Evolutionary conservation across 2,113 vertebrate genomes (phyloP), one percentile per base, ranked within the genome.

Genomic region (Aegithalos caudatus): DNA sequence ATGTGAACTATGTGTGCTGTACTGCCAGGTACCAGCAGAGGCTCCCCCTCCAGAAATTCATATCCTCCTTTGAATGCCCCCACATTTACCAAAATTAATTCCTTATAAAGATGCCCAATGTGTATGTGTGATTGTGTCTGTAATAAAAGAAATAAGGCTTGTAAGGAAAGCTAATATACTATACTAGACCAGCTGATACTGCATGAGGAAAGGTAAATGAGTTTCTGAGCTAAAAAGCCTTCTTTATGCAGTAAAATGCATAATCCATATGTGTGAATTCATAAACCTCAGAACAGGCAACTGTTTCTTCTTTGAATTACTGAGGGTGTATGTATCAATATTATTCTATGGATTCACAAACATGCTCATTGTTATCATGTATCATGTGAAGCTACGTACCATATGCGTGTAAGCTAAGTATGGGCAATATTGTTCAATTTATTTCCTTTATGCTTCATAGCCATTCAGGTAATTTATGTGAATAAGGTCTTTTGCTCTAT

Each of bases 381-480:
- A 80, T 90, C 76, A 86, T 70, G 37, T 56, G 74, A 74, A 86
- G 42, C 61, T 80, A 66, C 8, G 7, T 81, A 81, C 81, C 66
- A n/a, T 95, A 88, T 79, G 72, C 53, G 83, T 56, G 53, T 95
- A 96, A 96, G 91, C 74, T 86, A 77, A 91, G 96, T 80, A 92
- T 18, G 65, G 57, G 94, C 94, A 96, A 96, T 97, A 97, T 91
- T 95, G 96, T 95, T 92, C 95, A 95, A 97, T 98, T 97, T 97
- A 97, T 97, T 97, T 95, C 95, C 97, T 97, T 96, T 97, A 96
- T 96, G 95, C 95, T 97, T 97, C 95, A 79, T 60, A 96, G 95
- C 94, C 82, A 95, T 97, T 97, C 97, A 97, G 95, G 96, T 93
- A 97, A 98, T 98, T 98, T 98, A 98, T 97, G 96, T 92, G 98